Evolutionary conservation across 2,797 vertebrate species (phyloP), one percentile per base, ranked within the genome.

Genomic region (Coccyzus lansbergi): DNA sequence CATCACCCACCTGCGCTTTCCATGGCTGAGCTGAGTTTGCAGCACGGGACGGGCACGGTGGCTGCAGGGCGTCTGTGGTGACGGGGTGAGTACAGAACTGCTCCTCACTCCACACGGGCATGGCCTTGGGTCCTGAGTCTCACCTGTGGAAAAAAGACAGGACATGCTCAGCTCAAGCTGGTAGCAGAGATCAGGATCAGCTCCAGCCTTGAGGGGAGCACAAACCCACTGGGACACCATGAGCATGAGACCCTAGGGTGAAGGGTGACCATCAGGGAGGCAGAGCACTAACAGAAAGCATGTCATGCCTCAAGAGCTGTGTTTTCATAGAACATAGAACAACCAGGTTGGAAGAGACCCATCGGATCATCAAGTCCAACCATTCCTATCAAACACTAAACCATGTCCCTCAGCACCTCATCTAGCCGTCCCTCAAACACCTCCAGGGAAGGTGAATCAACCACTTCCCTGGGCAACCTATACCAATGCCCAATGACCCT

Each of bases 1-100:
- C 38, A 21, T 55, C 93, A 91, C 96, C 59, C 85, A 97, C 97
- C 97, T 96, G 94, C 9, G 55, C 55, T 95, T n/a, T 97, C 97
- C 96, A 97, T 97, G 91, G 69, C 67, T 1, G 3, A 55, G 81
- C 62, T 4, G 58, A 51, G 69, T 64, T 56, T 68, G 86, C 64
- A 49, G 90, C 49, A 51, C 10, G 2, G 48, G 44, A n/a, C 2
- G 15, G 70, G 55, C 24, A 29, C 24, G 5, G 59, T 1, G 5
- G 58, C 53, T 6, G 1, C 3, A 5, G 44, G 40, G 55, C 0
- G 26, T 71, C 72, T 69, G 36, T 7, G 8, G 2, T 8, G 48
- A 36, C 0, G 11, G 65, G 72, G 33, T 2, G 19, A 64, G 34
- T 38, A 65, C 6, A 1, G 46, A 2, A 74, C 34, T 29, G 52